Evolutionary conservation across 2,797 vertebrate species (phyloP).

Genomic region (Hyperoplus immaculatus): DNA sequence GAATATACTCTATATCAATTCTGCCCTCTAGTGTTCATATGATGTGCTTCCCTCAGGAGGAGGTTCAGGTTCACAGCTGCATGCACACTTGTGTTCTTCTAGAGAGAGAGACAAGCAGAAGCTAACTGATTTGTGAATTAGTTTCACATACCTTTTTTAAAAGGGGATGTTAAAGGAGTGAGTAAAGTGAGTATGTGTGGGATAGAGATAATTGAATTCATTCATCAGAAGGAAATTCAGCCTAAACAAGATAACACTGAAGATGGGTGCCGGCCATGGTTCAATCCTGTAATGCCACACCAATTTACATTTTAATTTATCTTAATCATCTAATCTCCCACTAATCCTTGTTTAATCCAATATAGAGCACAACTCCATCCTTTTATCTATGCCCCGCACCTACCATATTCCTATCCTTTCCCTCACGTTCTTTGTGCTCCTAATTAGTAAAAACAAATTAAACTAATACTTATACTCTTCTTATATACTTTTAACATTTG

Average conservation of each 20-base stretch:
- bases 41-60: background rate
- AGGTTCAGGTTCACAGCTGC: background rate
- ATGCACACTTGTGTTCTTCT: conserved; percentile 16
- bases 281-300: conserved; percentile 50
- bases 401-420: conserved; percentile 11
- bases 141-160: background rate
- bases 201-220: conserved; percentile 8
- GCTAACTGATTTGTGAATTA: no score
- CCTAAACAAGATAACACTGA: conserved; percentile 42
- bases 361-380: conserved; percentile 56
- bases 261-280: conserved; percentile 33
- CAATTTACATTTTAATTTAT: conserved; percentile 54
- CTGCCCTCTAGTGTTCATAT: conserved; percentile 78
- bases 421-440: background rate
- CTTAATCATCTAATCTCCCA: conserved; percentile 70
- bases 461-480: background rate
- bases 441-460: conserved; percentile 41
- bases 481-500: background rate
- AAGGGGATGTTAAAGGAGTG: conserved; percentile 18
- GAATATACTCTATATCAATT: conserved; percentile 17
- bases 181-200: conserved; percentile 3
- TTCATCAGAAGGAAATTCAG: conserved; percentile 24
- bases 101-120: background rate
- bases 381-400: conserved; percentile 47
- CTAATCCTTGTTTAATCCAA: conserved; percentile 68